A percentile compares a stretch with the other conserved stretches of the same genome.
Conservation (phyloP, 2,113 vertebrate species). For the Seriola aureovittata region DNA sequence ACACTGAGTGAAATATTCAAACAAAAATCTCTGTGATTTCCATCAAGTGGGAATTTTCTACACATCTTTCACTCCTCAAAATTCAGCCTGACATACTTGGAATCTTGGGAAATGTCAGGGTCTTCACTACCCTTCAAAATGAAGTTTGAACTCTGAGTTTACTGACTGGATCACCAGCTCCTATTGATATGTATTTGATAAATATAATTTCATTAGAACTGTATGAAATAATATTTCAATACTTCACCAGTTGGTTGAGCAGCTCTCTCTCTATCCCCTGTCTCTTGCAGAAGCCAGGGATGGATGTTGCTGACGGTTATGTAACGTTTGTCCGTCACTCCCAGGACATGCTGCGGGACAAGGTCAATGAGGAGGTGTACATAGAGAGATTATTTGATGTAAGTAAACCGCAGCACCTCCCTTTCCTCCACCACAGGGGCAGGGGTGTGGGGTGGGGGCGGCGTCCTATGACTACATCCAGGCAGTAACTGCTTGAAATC, state of each 20-base stretch:
- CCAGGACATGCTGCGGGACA: constrained; percentile 99
- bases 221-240: neutral
- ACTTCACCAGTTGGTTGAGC: neutral
- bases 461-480: too few species aligned
- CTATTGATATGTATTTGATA: neutral
- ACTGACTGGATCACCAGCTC: neutral
- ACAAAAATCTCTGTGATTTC: neutral
- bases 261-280: neutral
- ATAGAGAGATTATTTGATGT: constrained; percentile 99
- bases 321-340: constrained; percentile 99
- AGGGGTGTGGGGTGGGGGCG: too few species aligned
- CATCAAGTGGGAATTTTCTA: too few species aligned
- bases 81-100: too few species aligned
- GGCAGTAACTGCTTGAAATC: too few species aligned
- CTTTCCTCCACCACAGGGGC: neutral
- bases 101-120: too few species aligned
- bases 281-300: constrained; percentile 93
- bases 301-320: constrained; percentile 98
- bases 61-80: too few species aligned
- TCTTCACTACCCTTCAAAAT: too few species aligned
- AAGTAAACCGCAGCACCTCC: constrained; percentile 81
- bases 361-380: constrained; percentile 99
- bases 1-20: neutral
- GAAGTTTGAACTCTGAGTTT: too few species aligned
- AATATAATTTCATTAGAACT: too few species aligned